Evolutionary conservation across 2,888 invertebrate genomes (phyloP).

Genomic region (Nemotelus pantherinus): DNA sequence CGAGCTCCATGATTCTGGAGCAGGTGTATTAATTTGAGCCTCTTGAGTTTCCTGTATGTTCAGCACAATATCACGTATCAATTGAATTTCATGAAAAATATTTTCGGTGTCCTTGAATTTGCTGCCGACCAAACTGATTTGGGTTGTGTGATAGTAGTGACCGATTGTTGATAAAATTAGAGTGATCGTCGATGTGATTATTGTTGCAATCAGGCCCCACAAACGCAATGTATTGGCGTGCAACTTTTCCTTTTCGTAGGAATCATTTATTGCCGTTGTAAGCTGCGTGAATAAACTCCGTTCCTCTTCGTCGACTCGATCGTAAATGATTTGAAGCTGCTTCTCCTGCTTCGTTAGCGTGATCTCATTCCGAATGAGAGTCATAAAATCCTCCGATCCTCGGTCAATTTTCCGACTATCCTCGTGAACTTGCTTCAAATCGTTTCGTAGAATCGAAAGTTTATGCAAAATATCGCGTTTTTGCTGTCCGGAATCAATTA

Average conservation of each 20-base stretch:
- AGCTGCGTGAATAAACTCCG: conserved; percentile 77
- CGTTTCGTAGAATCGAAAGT: conserved; percentile 31
- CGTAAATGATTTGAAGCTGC: conserved; percentile 70
- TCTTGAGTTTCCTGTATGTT: background rate
- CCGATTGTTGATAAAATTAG: conserved; percentile 42
- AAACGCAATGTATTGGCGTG: conserved; percentile 76
- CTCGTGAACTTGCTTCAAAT: conserved; percentile 43
- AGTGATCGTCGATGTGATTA: conserved; percentile 43
- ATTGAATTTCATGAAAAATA: background rate
- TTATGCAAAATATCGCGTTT: conserved; percentile 43
- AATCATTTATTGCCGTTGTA: conserved; percentile 79
- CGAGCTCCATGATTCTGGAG: conserved; percentile 33
- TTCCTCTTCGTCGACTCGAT: conserved; percentile 77
- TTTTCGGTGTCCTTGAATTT: conserved; percentile 18
- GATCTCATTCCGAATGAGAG: conserved; percentile 42
- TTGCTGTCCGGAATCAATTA: conserved; percentile 40
- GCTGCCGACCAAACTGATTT: conserved; percentile 19
- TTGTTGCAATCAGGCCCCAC: conserved; percentile 45
- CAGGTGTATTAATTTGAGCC: background rate
- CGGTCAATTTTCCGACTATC: conserved; percentile 40
- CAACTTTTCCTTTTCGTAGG: conserved; percentile 84
- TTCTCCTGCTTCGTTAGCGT: conserved; percentile 67
- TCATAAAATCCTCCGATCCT: conserved; percentile 44
- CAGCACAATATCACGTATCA: background rate
- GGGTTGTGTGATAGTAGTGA: conserved; percentile 44